Conservation (phyloP, 1,140 invertebrate species). For the Mylabris phalerata region DNA sequence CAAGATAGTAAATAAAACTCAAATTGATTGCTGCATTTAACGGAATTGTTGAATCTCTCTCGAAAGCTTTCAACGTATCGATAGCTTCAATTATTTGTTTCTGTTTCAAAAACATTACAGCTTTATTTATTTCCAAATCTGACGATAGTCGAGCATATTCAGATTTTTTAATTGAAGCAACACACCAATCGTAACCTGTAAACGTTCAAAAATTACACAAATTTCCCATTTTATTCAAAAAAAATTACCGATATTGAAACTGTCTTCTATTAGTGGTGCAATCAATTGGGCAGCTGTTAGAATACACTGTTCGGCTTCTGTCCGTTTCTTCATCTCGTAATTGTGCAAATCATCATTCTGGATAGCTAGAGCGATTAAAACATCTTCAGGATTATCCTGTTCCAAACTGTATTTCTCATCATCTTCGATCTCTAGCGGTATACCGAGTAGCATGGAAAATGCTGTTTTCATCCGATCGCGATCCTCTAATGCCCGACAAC, state of each 20-base stretch:
- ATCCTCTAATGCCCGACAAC: constrained; percentile 90
- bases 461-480: constrained; percentile 89
- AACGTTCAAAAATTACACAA: constrained; percentile 4
- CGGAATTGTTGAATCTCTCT: constrained; percentile 78
- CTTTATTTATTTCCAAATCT: constrained; percentile 91
- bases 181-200: constrained; percentile 64
- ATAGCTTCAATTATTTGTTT: constrained; percentile 76
- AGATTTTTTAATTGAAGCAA: constrained; percentile 73
- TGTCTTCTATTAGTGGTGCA: constrained; percentile 74
- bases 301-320: constrained; percentile 78
- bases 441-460: constrained; percentile 85
- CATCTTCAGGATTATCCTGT: constrained; percentile 62
- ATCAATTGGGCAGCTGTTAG: constrained; percentile 89
- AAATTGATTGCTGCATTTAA: constrained; percentile 85
- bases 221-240: constrained; percentile 29
- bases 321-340: constrained; percentile 66
- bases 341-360: constrained; percentile 71
- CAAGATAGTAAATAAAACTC: constrained; percentile 82
- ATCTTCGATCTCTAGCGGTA: constrained; percentile 76
- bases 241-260: constrained; percentile 60
- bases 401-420: constrained; percentile 64
- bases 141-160: constrained; percentile 69
- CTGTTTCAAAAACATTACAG: constrained; percentile 80
- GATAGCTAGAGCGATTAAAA: constrained; percentile 69
- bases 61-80: constrained; percentile 83